Conservation (phyloP, 37 sponge, comb jelly and placozoan genomes). For the Dysidea cf. avara region DNA sequence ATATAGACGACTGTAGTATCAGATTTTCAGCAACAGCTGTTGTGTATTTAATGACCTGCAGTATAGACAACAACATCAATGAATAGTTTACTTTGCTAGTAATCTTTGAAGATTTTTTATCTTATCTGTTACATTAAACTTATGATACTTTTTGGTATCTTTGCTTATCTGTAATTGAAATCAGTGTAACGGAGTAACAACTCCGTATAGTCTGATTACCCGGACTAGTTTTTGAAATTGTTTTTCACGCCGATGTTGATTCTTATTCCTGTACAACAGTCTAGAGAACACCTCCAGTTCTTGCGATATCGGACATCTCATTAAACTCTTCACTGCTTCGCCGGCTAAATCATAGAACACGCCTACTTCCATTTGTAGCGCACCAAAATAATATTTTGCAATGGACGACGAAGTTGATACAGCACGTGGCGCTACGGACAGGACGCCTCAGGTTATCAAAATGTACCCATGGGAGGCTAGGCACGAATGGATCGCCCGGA, state of each 20-base stretch:
- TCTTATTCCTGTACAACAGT: conserved; percentile 58
- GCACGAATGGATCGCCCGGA: conserved; percentile 67
- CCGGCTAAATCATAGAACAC: no score
- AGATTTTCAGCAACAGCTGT: no score
- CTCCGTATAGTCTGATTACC: conserved; percentile 15
- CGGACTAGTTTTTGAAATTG: conserved; percentile 58
- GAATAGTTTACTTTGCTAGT: neutral
- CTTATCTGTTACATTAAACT: neutral
- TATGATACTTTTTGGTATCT: conserved; percentile 13
- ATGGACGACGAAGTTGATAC: conserved; percentile 6
- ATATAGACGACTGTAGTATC: no score
- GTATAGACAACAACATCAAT: no score
- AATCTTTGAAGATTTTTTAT: neutral
- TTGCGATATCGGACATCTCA: neutral
- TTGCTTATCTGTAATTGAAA: conserved; percentile 9
- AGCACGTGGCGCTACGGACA: neutral
- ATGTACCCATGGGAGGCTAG: conserved; percentile 65
- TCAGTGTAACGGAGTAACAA: neutral
- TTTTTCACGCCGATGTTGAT: conserved; percentile 71
- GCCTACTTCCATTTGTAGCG: no score
- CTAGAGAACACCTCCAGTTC: conserved; percentile 45
- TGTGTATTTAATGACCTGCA: no score
- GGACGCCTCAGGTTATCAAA: conserved; percentile 10
- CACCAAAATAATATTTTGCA: neutral
- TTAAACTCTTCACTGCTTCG: no score